Conservation (phyloP, 2,113 vertebrate genomes). For the Melanocharis versteri region DNA sequence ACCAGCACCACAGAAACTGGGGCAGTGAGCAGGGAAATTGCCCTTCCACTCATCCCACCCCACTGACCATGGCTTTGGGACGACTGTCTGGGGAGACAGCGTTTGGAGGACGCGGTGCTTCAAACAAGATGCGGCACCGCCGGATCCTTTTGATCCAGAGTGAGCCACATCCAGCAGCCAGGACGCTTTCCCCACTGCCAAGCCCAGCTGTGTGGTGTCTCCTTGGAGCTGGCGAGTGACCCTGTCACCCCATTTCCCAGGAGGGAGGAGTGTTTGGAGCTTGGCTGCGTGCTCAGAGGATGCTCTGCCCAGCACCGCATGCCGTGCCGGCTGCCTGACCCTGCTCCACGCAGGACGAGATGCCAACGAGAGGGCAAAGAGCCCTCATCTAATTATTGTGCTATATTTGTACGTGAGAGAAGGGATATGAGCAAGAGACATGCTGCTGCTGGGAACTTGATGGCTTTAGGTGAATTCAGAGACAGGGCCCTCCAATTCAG, state of each 20-base stretch:
- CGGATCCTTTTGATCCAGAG: rapidly evolving
- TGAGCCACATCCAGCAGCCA: neutral
- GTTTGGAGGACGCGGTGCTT: neutral
- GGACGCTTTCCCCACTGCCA: neutral
- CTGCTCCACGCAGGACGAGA: neutral
- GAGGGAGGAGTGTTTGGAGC: neutral
- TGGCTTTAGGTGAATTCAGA: neutral
- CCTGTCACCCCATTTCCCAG: rapidly evolving
- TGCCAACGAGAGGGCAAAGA: neutral
- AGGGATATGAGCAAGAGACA: neutral
- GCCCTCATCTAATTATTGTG: neutral
- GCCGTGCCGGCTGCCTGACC: neutral
- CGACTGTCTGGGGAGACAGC: rapidly evolving
- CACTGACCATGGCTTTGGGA: neutral
- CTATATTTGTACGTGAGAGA: neutral
- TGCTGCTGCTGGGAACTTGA: neutral
- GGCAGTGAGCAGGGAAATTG: neutral
- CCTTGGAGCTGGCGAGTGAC: neutral
- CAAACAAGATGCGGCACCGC: rapidly evolving
- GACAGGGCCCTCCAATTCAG: neutral
- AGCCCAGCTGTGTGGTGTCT: neutral
- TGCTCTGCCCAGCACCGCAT: neutral
- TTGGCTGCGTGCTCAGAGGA: neutral
- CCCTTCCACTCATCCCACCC: neutral
- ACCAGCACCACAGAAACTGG: neutral